Evolutionary conservation across 2,113 vertebrate species (phyloP), one percentile per base, ranked within the genome.

Genomic region (Candoia aspera): DNA sequence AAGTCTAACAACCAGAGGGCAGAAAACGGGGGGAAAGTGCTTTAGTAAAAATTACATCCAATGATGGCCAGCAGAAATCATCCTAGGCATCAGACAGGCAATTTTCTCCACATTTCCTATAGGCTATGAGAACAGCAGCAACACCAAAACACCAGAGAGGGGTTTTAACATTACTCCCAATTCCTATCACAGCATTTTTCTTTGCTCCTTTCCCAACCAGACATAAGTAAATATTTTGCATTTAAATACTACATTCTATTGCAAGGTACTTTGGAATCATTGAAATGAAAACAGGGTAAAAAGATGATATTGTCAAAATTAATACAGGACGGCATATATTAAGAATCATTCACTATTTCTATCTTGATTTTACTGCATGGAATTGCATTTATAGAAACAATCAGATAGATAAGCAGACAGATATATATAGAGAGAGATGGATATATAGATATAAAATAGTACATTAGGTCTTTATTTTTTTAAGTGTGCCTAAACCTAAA

Each of bases 401-500:
- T 73, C 68, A 37, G n/a, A 37, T 79, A 37, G 6, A 19, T 21
- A 42, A 17, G 17, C 21, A 37, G 33, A 79, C 33, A 79, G 8
- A 37, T 42, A 37, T 86, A 49, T 2, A 49, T 49, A 49, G 49
- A 42, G 29, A 12, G 15, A 37, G 17, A 37, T 19, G 37, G n/a
- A 73, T 73, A 15, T 37, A 79, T 79, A 33, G 33, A 42, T 42
- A 42, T 37, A 88, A 53, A 53, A 91, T 95, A 73, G 91, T 92
- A 95, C 94, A 93, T 0, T 23, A 21, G 86, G 92, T 91, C 92
- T 95, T 90, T 3, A 53, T 58, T 87, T 91, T 95, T 87, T 59
- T 95, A 92, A 73, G 62, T 84, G 87, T 83, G 91, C 93, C 96
- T 94, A 87, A 91, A 95, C 93, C 94, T 95, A 96, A 86, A 94